phyloP scores from a whole-genome alignment of 2,113 vertebrate species.

The Silurus asotus region DNA sequence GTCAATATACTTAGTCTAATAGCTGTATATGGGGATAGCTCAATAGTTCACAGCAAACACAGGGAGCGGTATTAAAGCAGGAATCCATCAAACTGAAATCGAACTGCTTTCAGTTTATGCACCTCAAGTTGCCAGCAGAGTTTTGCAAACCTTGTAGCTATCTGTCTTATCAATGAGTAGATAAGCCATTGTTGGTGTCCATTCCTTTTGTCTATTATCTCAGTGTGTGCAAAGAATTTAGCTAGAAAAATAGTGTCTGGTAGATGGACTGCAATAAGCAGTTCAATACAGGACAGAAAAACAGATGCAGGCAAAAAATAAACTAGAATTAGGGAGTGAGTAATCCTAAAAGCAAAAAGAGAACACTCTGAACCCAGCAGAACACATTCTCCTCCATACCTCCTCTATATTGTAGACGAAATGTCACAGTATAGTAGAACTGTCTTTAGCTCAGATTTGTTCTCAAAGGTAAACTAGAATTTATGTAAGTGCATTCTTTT shows the following conservation, averaged over 20 bases:
- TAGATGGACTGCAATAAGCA: neutral
- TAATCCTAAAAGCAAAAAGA: neutral
- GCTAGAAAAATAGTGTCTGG: neutral
- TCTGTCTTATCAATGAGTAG: conserved; percentile 20
- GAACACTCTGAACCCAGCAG: neutral
- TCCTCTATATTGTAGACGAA: neutral
- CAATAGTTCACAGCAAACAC: conserved; percentile 30
- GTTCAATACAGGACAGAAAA: neutral
- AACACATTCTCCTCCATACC: neutral
- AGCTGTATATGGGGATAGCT: conserved; percentile 14
- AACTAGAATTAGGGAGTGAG: conserved; percentile 3
- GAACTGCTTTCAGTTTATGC: conserved; percentile 1
- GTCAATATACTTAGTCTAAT: conserved; percentile 21
- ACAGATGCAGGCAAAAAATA: neutral
- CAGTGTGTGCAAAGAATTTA: neutral
- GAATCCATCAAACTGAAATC: conserved; percentile 27
- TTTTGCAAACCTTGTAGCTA: conserved; percentile 7
- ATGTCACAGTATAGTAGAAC: neutral
- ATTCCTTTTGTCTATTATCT: conserved; percentile 10
- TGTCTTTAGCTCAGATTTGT: neutral
- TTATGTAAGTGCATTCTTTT: neutral
- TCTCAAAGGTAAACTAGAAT: neutral
- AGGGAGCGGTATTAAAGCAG: conserved; percentile 5
- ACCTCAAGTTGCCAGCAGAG: conserved; percentile 21
- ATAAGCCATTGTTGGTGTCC: neutral